phyloP scores from a whole-genome alignment of 2,113 vertebrate genomes.

The Oryzias celebensis region DNA sequence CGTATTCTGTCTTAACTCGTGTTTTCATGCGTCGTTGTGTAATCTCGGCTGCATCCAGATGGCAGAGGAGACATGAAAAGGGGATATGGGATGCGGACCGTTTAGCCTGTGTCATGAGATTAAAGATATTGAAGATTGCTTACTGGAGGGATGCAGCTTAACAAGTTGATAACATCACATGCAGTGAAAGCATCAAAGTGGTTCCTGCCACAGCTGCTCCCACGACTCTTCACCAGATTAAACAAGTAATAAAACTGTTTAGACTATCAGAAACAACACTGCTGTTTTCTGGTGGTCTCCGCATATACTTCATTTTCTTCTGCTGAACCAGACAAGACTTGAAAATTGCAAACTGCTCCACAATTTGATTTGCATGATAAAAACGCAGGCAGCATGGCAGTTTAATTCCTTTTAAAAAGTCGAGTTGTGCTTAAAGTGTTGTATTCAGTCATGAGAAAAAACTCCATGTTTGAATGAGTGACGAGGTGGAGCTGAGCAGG shows the following conservation, averaged over 20 bases:
- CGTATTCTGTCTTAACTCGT: background rate
- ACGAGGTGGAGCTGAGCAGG: too few species aligned
- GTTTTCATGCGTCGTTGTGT: background rate
- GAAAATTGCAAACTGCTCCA: background rate
- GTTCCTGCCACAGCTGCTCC: constrained; percentile 10
- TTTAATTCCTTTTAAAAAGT: too few species aligned
- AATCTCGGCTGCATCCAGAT: constrained; percentile 16
- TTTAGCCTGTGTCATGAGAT: constrained; percentile 20
- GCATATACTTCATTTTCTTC: background rate
- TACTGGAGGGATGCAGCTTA: constrained; percentile 1
- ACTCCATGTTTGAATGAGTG: too few species aligned
- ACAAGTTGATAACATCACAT: background rate
- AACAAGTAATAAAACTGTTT: constrained; percentile 3
- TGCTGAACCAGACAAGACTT: background rate
- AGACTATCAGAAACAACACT: background rate
- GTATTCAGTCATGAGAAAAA: too few species aligned
- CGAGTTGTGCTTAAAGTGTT: too few species aligned
- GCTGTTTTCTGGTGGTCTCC: background rate
- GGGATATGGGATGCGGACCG: background rate
- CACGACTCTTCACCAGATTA: background rate
- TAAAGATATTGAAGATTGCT: constrained; percentile 24
- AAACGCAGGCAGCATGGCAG: background rate
- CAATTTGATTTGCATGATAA: constrained; percentile 1
- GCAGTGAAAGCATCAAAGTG: constrained; percentile 2
- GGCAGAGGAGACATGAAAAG: background rate